Percentiles rank a stretch among this genome's conserved stretches.
Conservation (phyloP, 2,888 invertebrate species). For the Ochropleura leucogaster region DNA sequence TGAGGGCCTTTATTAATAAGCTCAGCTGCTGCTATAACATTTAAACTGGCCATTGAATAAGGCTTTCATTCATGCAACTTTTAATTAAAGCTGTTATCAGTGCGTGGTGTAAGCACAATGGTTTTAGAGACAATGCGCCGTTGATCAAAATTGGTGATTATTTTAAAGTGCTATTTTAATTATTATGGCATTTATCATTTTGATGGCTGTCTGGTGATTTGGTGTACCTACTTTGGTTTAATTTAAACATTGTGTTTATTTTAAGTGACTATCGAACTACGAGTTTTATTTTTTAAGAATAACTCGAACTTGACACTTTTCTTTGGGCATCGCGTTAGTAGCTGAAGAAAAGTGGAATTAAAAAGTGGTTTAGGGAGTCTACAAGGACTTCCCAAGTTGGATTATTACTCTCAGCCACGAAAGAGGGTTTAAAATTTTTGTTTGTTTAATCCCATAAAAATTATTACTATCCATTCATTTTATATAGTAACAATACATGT, state of each 20-base stretch:
- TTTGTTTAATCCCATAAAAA: no score
- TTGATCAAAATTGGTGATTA: constrained; percentile 51
- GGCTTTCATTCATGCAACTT: constrained; percentile 58
- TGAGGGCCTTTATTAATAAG: constrained; percentile 51
- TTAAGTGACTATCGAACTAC: neutral
- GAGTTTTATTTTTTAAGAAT: neutral
- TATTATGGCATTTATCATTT: constrained; percentile 36
- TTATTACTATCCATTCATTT: no score
- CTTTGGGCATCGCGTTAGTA: neutral
- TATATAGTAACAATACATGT: no score
- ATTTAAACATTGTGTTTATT: neutral
- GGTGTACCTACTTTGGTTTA: neutral
- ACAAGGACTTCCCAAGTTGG: no score
- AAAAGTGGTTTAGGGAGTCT: no score
- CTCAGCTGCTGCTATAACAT: constrained; percentile 50
- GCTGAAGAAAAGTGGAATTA: neutral
- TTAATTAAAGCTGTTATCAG: constrained; percentile 68
- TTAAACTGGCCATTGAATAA: constrained; percentile 50
- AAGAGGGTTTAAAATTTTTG: no score
- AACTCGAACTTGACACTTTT: no score
- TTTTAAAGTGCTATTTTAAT: constrained; percentile 39
- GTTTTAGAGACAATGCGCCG: constrained; percentile 39
- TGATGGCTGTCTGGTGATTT: constrained; percentile 7
- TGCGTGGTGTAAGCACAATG: constrained; percentile 37
- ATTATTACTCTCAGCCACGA: no score